These are phyloP conservation scores for Phocoena phocoena DNA, from an alignment of 2,113 vertebrate genomes.

Conservation along the genomic window DNA sequence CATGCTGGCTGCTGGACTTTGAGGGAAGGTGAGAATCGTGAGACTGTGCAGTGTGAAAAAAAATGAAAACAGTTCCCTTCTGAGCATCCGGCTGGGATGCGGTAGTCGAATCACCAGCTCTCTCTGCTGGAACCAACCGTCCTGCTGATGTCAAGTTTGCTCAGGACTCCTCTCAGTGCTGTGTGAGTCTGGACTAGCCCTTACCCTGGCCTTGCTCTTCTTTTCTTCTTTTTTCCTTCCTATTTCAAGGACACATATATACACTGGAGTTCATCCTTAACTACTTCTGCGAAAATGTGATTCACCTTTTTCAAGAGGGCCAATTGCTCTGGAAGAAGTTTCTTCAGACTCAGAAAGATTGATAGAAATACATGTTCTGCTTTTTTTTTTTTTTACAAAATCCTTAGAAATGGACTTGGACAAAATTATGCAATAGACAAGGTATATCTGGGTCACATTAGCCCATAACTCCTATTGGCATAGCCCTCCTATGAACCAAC, in stretches of 20 bases:
- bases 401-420: background rate
- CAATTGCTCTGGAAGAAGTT: background rate
- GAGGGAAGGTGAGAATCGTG: background rate
- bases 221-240: background rate
- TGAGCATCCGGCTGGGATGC: background rate
- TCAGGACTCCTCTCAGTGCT: background rate
- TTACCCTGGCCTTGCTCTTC: background rate
- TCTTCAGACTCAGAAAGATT: background rate
- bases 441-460: rapidly evolving
- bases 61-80: background rate
- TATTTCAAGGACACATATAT: background rate
- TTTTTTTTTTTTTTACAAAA: background rate
- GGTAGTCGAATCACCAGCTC: background rate
- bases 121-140: background rate
- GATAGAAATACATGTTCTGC: background rate
- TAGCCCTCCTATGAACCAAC: too few relatives aligned
- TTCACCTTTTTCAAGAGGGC: background rate
- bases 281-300: background rate
- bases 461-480: rapidly evolving
- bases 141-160: background rate
- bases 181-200: background rate
- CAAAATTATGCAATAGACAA: background rate
- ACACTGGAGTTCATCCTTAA: background rate
- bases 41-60: background rate
- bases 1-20: conserved; percentile 24